phyloP scores from a whole-genome alignment of 2,113 vertebrate genomes.

The Macrotis lagotis region DNA sequence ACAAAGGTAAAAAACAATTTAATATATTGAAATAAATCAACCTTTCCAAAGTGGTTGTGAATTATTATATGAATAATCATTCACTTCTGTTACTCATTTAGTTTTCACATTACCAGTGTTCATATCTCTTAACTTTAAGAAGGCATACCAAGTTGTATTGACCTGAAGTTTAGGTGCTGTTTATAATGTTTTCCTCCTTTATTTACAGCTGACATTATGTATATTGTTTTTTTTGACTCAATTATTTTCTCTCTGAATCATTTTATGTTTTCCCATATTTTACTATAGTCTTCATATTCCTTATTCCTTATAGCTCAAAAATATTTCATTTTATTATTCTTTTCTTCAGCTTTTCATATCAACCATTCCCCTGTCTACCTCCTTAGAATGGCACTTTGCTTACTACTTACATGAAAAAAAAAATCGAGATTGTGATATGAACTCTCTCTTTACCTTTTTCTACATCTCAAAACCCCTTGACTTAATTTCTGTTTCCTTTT shows the following conservation, averaged over 20 bases:
- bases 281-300: background rate
- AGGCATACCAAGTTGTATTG: background rate
- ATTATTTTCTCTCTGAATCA: background rate
- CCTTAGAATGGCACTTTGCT: background rate
- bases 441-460: background rate
- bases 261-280: background rate
- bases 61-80: background rate
- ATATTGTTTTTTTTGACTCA: background rate
- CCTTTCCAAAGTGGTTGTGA: background rate
- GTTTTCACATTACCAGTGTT: background rate
- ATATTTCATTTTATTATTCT: background rate
- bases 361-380: background rate
- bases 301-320: background rate
- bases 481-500: background rate
- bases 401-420: background rate
- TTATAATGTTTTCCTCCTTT: background rate
- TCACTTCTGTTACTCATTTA: background rate
- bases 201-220: background rate
- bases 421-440: background rate
- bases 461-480: background rate
- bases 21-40: background rate
- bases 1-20: background rate
- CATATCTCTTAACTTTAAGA: background rate
- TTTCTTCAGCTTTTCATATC: background rate
- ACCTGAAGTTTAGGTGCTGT: background rate